Base-by-base conservation (phyloP, 2,888 invertebrate species). In the Oscheius sp. region DNA sequence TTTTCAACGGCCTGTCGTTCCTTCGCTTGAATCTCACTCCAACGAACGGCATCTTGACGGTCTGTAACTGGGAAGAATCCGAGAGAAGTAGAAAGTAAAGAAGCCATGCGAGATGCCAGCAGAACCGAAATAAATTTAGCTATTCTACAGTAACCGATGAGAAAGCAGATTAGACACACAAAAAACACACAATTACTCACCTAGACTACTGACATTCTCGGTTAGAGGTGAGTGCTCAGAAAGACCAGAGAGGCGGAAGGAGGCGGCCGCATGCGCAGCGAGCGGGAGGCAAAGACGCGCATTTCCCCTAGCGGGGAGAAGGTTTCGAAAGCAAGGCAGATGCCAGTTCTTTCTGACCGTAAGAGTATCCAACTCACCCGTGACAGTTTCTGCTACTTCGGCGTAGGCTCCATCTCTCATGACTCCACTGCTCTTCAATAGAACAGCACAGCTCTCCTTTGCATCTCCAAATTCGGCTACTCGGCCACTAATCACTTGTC, bases 391-490 rank as follows among this genome's bases (percentile, higher is more conserved):
- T 26, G 79, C 80, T 67, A 80, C 68, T 2, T 70, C 77, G 6
- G 68, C 67, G 28, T 70, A 64, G 9, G 77, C 73, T 26, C 73
- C 72, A 67, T 74, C 81, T 26, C 73, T 72, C 8, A 72, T 59
- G 24, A 71, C 75, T 24, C 82, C 84, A 28, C 80, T 74, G 67
- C 80, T 79, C 72, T 82, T 81, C 78, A 84, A 74, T 74, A 84
- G 62, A 30, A 84, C 82, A 36, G 82, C 78, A 51, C 84, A 84
- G 62, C 71, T 75, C 67, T 84, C 83, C n/a, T 72, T 71, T 14
- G 73, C 73, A 54, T 80, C 72, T 30, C 71, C 72, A 62, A 72
- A 82, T 56, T 83, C 83, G 50, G 73, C 56, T 28, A 78, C 68
- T 28, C 59, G 38, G 8, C 59, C 44, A 20, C 14, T 2, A 26